Evolutionary conservation across 1,140 invertebrate species (phyloP).

Genomic region (Drosophila asahinai): DNA sequence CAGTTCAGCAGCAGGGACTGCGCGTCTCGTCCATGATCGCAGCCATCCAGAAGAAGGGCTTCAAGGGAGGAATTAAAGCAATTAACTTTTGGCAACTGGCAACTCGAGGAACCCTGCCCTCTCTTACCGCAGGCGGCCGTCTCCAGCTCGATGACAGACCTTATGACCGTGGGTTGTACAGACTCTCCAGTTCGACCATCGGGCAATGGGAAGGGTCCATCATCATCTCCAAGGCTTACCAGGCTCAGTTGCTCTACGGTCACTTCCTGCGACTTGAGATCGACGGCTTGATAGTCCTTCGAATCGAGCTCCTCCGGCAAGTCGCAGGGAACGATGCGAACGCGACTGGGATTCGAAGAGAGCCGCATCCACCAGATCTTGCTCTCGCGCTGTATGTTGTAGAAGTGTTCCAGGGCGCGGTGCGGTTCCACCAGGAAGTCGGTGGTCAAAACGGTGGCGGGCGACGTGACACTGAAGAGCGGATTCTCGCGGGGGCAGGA

Average conservation of each 20-base stretch:
- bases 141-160: constrained; percentile 71
- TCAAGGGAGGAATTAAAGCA: neutral
- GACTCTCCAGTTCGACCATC: constrained; percentile 49
- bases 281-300: constrained; percentile 60
- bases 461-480: constrained; percentile 15
- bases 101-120: too few species aligned
- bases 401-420: constrained; percentile 70
- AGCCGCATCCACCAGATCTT: constrained; percentile 93
- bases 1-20: constrained; percentile 88
- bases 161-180: constrained; percentile 55
- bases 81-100: neutral
- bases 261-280: constrained; percentile 59
- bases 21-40: constrained; percentile 53
- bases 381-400: constrained; percentile 89
- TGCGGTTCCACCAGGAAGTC: constrained; percentile 64
- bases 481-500: constrained; percentile 6
- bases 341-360: constrained; percentile 88
- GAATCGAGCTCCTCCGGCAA: constrained; percentile 80
- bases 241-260: constrained; percentile 69
- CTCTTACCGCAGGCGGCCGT: constrained; percentile 62
- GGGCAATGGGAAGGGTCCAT: constrained; percentile 30
- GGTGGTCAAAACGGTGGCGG: constrained; percentile 47
- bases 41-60: constrained; percentile 75
- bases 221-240: constrained; percentile 23
- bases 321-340: constrained; percentile 86